Conservation (phyloP, 1,140 invertebrate genomes). For the Cardiocondyla obscurior region DNA sequence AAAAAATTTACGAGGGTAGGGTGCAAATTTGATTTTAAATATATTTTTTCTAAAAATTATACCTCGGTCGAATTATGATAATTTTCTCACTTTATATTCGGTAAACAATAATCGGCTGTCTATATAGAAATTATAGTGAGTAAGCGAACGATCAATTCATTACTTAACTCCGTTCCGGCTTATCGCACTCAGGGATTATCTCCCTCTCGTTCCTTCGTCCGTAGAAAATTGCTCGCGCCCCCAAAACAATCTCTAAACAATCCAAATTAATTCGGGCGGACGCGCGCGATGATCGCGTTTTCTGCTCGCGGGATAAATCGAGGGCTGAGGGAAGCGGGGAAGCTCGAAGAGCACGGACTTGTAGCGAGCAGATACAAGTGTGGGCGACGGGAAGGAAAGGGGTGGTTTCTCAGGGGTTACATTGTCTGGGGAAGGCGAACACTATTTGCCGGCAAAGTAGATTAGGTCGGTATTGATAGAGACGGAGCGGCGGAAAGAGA, state of each 20-base stretch:
- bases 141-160: slow-evolving; percentile 28
- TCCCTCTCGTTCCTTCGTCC: neutral
- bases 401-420: slow-evolving; percentile 53
- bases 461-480: slow-evolving; percentile 79
- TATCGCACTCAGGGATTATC: slow-evolving; percentile 20
- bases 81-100: neutral
- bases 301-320: slow-evolving; percentile 36
- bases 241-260: slow-evolving; percentile 44
- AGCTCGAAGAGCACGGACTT: neutral
- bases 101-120: slow-evolving; percentile 2
- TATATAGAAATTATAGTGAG: slow-evolving; percentile 6
- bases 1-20: neutral
- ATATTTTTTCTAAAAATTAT: neutral
- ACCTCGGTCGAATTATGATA: neutral
- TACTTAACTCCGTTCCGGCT: neutral
- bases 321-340: neutral
- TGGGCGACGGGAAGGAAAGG: slow-evolving; percentile 4
- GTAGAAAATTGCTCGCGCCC: slow-evolving; percentile 34
- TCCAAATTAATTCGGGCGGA: slow-evolving; percentile 51
- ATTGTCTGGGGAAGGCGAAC: slow-evolving; percentile 77
- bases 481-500: slow-evolving; percentile 66
- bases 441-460: slow-evolving; percentile 80
- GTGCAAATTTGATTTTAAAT: slow-evolving; percentile 8
- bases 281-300: slow-evolving; percentile 45
- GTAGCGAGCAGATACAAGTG: slow-evolving; percentile 37